phyloP scores from a whole-genome alignment of 2,797 vertebrate genomes.

The Hoplostethus atlanticus region DNA sequence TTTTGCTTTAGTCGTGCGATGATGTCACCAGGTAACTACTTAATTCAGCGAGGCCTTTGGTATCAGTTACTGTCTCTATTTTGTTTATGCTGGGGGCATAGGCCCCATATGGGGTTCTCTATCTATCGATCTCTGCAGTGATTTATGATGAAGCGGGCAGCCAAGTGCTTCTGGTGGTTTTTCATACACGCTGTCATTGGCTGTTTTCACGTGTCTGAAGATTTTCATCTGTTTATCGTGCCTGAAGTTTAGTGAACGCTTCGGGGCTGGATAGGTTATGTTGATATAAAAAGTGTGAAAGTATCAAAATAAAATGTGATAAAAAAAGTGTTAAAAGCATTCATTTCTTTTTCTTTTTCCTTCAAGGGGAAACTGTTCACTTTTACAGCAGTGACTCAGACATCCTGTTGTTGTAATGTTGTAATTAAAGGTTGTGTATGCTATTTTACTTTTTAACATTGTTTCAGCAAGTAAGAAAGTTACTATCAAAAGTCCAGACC shows the following conservation, averaged over 20 bases:
- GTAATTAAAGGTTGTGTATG: too few species aligned
- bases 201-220: constrained; percentile 14
- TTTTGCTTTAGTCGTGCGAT: constrained; percentile 16
- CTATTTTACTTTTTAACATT: too few species aligned
- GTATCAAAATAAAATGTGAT: constrained; percentile 15
- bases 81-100: constrained; percentile 45
- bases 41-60: constrained; percentile 22
- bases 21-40: constrained; percentile 12
- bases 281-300: constrained; percentile 24
- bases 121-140: constrained; percentile 46
- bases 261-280: background rate
- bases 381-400: too few species aligned
- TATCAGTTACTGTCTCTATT: constrained; percentile 30
- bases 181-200: constrained; percentile 9
- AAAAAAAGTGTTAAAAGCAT: background rate
- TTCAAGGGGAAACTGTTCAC: too few species aligned
- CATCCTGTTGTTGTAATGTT: too few species aligned
- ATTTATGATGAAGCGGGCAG: constrained; percentile 48
- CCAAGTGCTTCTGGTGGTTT: constrained; percentile 17
- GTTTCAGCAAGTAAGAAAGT: too few species aligned
- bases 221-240: constrained; percentile 15
- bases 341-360: too few species aligned
- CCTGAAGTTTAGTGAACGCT: constrained; percentile 10
- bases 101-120: constrained; percentile 29
- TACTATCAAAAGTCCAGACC: too few species aligned